These are phyloP conservation scores for Pseudachorutes palmiensis DNA, from an alignment of 1,140 invertebrate genomes.

Conservation along the genomic window DNA sequence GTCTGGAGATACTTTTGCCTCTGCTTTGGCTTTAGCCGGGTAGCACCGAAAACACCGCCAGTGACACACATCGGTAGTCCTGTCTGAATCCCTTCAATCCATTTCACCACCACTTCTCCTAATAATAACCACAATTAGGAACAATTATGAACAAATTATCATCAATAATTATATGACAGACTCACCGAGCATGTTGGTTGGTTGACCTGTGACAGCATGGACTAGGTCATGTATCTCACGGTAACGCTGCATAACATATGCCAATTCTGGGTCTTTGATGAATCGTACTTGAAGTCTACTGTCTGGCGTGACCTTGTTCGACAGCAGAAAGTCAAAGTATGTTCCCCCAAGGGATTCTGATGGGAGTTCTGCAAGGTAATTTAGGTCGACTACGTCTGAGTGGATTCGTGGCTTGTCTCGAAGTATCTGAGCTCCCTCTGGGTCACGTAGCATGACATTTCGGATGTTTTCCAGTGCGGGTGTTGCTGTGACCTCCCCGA, in stretches of 20 bases:
- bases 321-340: conserved; percentile 72
- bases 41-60: conserved; percentile 77
- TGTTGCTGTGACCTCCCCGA: conserved; percentile 51
- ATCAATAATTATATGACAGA: conserved; percentile 1
- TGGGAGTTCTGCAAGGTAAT: conserved; percentile 60
- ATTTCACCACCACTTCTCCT: conserved; percentile 88
- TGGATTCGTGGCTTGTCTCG: conserved; percentile 76
- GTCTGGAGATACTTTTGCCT: conserved; percentile 64
- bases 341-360: conserved; percentile 70
- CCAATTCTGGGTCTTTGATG: conserved; percentile 78
- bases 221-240: conserved; percentile 92
- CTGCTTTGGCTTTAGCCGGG: conserved; percentile 71
- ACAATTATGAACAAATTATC: no score
- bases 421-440: conserved; percentile 43
- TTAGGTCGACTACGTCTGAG: conserved; percentile 67
- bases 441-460: conserved; percentile 44
- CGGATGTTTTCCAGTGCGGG: conserved; percentile 44
- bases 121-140: conserved; percentile 30
- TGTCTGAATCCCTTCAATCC: conserved; percentile 90
- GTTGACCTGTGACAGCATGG: conserved; percentile 83
- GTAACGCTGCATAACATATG: conserved; percentile 95
- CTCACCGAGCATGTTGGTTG: conserved; percentile 86
- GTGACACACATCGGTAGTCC: conserved; percentile 80
- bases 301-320: conserved; percentile 87
- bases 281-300: conserved; percentile 79